These are phyloP conservation scores for Campoplex nolae DNA, from an alignment of 2,888 invertebrate genomes.

Conservation along the genomic window DNA sequence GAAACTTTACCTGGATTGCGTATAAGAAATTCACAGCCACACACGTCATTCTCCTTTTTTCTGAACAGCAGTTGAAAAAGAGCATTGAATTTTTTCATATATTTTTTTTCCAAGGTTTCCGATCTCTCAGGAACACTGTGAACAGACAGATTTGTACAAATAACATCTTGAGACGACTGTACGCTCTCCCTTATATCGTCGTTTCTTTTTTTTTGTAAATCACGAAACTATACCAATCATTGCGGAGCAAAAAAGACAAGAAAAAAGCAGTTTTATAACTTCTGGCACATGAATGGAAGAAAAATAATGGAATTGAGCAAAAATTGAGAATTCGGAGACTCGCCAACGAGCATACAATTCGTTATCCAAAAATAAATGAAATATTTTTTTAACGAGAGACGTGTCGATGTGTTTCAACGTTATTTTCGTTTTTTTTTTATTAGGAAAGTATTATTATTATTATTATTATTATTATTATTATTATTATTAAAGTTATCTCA, in stretches of 20 bases:
- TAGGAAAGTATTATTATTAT: too few species aligned
- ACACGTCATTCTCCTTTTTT: constrained; percentile 52
- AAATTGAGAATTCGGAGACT: constrained; percentile 1
- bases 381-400: too few species aligned
- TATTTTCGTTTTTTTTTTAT: background rate
- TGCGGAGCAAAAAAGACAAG: constrained; percentile 27
- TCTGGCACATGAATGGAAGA: constrained; percentile 32
- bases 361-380: background rate
- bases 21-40: constrained; percentile 56
- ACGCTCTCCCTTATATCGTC: constrained; percentile 25
- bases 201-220: constrained; percentile 25
- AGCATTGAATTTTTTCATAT: constrained; percentile 8
- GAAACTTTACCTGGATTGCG: constrained; percentile 35
- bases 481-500: background rate
- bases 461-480: background rate
- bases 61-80: constrained; percentile 37
- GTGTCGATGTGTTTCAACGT: background rate
- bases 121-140: constrained; percentile 38
- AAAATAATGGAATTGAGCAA: background rate
- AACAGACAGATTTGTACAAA: constrained; percentile 41
- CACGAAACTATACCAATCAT: constrained; percentile 61
- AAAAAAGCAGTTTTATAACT: constrained; percentile 3
- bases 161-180: constrained; percentile 21
- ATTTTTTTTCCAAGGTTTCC: constrained; percentile 52
- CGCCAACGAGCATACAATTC: constrained; percentile 19